Percentiles rank a stretch among this genome's conserved stretches.
phyloP scores from a whole-genome alignment of 2,113 vertebrate species.

The Ceyx margarethae region DNA sequence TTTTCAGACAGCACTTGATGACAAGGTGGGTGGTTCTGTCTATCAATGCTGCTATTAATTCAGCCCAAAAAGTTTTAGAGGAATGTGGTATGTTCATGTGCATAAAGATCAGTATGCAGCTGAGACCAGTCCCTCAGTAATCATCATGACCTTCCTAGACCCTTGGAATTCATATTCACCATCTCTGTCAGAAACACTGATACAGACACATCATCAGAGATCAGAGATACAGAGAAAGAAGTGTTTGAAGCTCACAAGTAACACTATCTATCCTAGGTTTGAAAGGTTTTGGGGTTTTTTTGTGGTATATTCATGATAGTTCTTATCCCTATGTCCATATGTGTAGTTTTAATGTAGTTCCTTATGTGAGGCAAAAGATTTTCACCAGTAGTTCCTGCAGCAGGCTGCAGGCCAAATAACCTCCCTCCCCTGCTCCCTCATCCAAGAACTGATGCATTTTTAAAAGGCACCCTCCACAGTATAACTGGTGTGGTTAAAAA shows the following conservation, averaged over 20 bases:
- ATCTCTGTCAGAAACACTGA: background rate
- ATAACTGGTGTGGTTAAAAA: background rate
- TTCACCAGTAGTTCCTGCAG: background rate
- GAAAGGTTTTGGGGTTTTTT: background rate
- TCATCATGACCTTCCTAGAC: background rate
- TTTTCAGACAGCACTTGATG: constrained; percentile 29
- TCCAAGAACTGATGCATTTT: background rate
- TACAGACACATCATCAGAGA: too few relatives aligned
- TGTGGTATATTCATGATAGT: background rate
- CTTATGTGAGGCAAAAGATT: background rate
- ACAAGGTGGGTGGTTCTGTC: constrained; percentile 27
- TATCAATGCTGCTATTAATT: background rate
- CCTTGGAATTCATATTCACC: background rate
- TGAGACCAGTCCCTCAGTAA: background rate
- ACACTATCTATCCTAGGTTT: background rate
- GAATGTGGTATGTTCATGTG: background rate
- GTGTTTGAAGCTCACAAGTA: background rate
- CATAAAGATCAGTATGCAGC: background rate
- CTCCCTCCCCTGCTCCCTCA: background rate
- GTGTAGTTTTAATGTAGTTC: background rate
- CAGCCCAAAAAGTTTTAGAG: background rate
- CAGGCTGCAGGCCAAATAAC: background rate
- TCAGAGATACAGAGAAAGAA: background rate
- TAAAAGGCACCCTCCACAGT: background rate
- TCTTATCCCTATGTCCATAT: background rate